A percentile compares a stretch with the other conserved stretches of the same genome.
Evolutionary conservation across 2,797 vertebrate genomes (phyloP).

Genomic region (Babyrousa celebensis): DNA sequence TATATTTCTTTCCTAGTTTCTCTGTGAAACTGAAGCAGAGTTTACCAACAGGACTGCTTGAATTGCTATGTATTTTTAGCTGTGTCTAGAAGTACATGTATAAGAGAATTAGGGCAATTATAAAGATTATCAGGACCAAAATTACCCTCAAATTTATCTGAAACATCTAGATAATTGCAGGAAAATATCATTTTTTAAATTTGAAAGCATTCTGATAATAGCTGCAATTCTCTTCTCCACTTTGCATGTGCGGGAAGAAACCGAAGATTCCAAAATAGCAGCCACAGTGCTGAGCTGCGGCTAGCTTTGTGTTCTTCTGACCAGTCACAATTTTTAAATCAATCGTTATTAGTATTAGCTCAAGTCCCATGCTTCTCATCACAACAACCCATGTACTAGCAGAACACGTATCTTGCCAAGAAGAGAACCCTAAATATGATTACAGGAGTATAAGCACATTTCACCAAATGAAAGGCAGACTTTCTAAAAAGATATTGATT

Average conservation of each 20-base stretch:
- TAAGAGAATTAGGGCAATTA: conserved; percentile 65
- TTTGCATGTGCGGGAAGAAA: conserved; percentile 30
- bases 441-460: neutral
- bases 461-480: neutral
- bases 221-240: conserved; percentile 35
- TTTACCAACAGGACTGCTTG: conserved; percentile 1
- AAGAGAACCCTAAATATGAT: neutral
- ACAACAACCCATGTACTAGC: neutral
- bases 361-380: neutral
- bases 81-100: conserved; percentile 25
- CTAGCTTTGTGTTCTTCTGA: conserved; percentile 32
- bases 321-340: neutral
- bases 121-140: conserved; percentile 52
- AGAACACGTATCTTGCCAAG: conserved; percentile 9
- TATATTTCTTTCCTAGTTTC: neutral
- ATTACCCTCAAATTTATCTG: conserved; percentile 65
- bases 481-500: neutral
- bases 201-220: conserved; percentile 68
- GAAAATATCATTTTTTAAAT: conserved; percentile 22
- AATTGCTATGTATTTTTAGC: conserved; percentile 54
- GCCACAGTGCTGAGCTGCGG: neutral
- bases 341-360: neutral
- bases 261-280: conserved; percentile 51
- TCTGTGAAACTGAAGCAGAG: neutral
- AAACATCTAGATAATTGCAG: conserved; percentile 73